phyloP scores from a whole-genome alignment of 1,140 invertebrate species.

The Sinella curviseta region DNA sequence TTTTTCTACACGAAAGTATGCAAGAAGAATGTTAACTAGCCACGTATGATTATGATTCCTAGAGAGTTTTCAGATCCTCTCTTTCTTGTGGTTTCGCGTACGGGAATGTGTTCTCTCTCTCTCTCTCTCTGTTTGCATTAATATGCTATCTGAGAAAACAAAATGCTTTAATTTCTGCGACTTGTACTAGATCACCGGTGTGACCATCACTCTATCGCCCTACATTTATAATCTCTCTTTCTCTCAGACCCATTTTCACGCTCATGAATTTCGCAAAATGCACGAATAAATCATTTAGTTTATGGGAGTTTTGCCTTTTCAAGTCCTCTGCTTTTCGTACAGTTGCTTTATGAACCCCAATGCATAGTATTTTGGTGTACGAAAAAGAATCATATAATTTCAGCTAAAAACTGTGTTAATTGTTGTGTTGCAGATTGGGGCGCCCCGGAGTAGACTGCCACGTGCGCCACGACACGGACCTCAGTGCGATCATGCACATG shows the following conservation, averaged over 20 bases:
- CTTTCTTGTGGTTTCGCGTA: no score
- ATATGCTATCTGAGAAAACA: not conserved
- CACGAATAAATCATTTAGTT: not conserved
- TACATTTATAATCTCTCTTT: not conserved
- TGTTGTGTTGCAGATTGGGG: constrained; percentile 69
- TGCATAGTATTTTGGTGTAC: not conserved
- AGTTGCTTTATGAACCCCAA: no score
- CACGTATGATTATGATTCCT: not conserved
- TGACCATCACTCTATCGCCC: not conserved
- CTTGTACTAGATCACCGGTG: not conserved
- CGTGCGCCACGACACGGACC: constrained; percentile 78
- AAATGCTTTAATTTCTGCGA: not conserved
- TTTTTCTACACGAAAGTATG: not conserved
- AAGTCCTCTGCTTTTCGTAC: no score
- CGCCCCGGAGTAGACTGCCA: constrained; percentile 92
- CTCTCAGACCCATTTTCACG: not conserved
- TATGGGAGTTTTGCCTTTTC: not conserved
- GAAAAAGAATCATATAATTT: no score
- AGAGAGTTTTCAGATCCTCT: not conserved
- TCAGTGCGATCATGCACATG: constrained; percentile 77
- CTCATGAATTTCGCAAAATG: not conserved
- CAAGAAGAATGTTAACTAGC: constrained; percentile 1
- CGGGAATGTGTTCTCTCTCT: not conserved
- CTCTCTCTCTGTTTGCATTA: no score
- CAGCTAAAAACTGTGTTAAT: not conserved